Percentiles rank a stretch among this genome's conserved stretches.
phyloP scores from a whole-genome alignment of 92 coral and sea anemone species.

The Porites evermanni region DNA sequence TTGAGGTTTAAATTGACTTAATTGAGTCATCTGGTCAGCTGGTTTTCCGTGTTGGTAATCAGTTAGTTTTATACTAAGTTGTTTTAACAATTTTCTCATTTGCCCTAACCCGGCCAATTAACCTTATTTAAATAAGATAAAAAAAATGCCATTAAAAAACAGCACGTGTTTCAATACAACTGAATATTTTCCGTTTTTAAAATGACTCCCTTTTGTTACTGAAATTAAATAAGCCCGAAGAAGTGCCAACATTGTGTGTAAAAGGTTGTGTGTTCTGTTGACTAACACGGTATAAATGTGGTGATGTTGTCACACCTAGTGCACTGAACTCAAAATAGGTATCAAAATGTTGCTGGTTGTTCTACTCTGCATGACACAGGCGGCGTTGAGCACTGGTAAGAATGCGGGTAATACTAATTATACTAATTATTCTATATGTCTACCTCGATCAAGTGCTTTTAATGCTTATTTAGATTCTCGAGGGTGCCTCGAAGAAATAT shows the following conservation, averaged over 20 bases:
- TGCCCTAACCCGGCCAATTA: no score
- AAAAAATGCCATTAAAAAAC: not conserved
- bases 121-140: not conserved
- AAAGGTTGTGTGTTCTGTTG: no score
- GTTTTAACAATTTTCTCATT: no score
- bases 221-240: not conserved
- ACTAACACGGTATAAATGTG: not conserved
- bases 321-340: not conserved
- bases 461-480: no score
- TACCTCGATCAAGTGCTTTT: no score
- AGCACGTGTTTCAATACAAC: not conserved
- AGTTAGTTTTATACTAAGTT: no score
- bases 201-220: not conserved
- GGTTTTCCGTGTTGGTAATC: no score
- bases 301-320: not conserved
- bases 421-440: no score
- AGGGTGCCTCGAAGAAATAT: no score
- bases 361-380: not conserved
- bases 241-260: no score
- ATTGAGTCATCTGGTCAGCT: no score
- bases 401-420: not conserved
- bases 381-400: conserved; percentile 29
- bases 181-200: not conserved
- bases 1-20: no score
- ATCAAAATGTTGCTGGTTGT: conserved; percentile 4